Base-by-base conservation (phyloP, 2,113 vertebrate species). In the Actenoides hombroni region DNA sequence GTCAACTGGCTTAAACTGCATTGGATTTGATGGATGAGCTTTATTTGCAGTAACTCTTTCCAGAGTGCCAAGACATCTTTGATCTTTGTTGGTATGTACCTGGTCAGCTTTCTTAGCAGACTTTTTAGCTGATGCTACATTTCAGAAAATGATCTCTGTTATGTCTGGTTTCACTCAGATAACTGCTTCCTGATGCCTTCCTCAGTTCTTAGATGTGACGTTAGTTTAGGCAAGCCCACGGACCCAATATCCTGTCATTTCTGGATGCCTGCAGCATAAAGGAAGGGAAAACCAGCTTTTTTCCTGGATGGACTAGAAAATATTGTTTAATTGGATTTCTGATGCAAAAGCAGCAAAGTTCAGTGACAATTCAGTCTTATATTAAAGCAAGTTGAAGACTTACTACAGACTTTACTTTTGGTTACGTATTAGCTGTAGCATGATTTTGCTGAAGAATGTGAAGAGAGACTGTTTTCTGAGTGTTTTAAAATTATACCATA, bases 201-300 rank as follows among this genome's bases (percentile, higher is more conserved):
- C 53, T 83, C 1, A 0, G 11, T 35, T 74, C 63, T 90, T 42
- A 94, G 79, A 92, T 88, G 59, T 77, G 71, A 88, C 6, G 1
- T 85, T 93, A 85, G 70, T 83, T 71, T 94, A 94, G 92, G 88
- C 85, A 93, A 93, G 90, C 60, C 69, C 92, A 90, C 56, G 90
- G 82, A 86, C 65, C 46, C 88, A 94, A 96, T 96, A 96, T 96
- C 95, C 95, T 96, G 95, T 94, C 60, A 79, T 51, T 92, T 86
- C 69, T 71, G 42, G 24, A 84, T 81, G 95, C 92, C 95, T 90
- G 83, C 57, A 94, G 95, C 79, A 92, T 70, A 96, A 92, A 93
- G 83, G 83, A 95, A 95, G 56, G 57, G 64, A 86, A 95, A 95
- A 69, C 0, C 63, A 74, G 65, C 37, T 91, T 88, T 70, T 77